A percentile compares a stretch with the other conserved stretches of the same genome.
phyloP scores from a whole-genome alignment of 2,797 vertebrate species.

The Anguilla pacifica region DNA sequence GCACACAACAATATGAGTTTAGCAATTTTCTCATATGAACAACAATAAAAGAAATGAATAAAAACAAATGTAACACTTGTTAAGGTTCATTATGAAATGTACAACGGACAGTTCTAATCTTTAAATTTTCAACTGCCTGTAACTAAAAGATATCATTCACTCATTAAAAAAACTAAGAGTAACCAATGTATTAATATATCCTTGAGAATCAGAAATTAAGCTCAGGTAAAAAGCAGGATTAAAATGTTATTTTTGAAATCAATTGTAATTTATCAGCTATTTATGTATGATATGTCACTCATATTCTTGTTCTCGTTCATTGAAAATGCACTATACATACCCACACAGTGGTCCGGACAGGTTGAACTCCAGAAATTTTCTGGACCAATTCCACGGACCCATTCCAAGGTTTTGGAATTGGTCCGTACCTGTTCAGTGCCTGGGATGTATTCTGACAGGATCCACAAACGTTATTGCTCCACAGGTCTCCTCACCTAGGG shows the following conservation, averaged over 20 bases:
- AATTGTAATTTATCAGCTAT: not conserved
- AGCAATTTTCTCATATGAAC: too few species aligned
- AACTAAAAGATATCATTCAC: not conserved
- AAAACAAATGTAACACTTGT: not conserved
- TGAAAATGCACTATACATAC: not conserved
- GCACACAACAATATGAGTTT: conserved; percentile 8
- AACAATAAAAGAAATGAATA: too few species aligned
- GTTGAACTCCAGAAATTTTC: not conserved
- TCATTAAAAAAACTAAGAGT: not conserved
- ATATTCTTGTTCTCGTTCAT: not conserved
- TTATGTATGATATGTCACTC: not conserved
- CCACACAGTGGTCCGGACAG: not conserved
- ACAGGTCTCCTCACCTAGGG: conserved; percentile 51
- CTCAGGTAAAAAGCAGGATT: not conserved
- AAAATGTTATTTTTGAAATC: not conserved
- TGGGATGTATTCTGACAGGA: conserved; percentile 48
- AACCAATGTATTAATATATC: not conserved
- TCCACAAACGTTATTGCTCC: conserved; percentile 55
- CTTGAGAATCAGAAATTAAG: not conserved
- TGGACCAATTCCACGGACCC: conserved; percentile 36
- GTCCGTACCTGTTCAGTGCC: conserved; percentile 44
- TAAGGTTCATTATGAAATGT: not conserved
- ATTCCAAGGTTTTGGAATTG: conserved; percentile 38
- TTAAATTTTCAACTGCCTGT: not conserved
- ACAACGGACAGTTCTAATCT: not conserved